Evolutionary conservation across 2,888 invertebrate genomes (phyloP), one percentile per base, ranked within the genome.

Genomic region (Caenorhabditis zanzibari): DNA sequence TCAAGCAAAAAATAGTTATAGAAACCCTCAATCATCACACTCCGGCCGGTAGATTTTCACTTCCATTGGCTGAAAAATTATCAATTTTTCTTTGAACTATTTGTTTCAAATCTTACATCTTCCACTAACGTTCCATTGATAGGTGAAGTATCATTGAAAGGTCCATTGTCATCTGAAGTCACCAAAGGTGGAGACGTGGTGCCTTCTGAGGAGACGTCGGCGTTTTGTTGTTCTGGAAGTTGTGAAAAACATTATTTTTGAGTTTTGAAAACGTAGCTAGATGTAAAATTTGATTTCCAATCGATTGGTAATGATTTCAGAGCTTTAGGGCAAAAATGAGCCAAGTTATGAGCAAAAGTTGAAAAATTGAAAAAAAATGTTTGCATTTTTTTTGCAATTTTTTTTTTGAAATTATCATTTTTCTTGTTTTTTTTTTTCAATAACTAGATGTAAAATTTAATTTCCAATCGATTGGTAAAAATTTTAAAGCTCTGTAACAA

Each of bases 1-100:
- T 19, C 47, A 49, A 22, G 5, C 12, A 22, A 49, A 49, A 22
- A 22, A 49, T 22, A n/a, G 16, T 47, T 7, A n/a, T n/a, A 6
- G n/a, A 49, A 49, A 19, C 10, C 12, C 9, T 71, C 44, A 80
- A 64, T 80, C 75, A 41, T 83, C 80, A 26, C 83, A 83, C 49
- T 83, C 82, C 1, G 82, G 69, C 19, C 79, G 73, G 74, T 82
- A 82, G 49, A 82, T 82, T 63, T 74, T 77, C 49, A 82, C 82
- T 35, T 82, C 82, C 82, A 82, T 82, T 74, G 74, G 82, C 82
- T 82, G 77, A 58, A 82, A 82, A n/a, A 32, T 32, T 32, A 24
- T 38, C 9, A 24, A 24, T 32, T 32, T 35, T 38, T 28, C 49
- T 44, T 44, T 28, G 3, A 28, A 26, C 12, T 5, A 0, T 38